Evolutionary conservation across 2,797 vertebrate genomes (phyloP).

Genomic region (Darevskia nairensis): DNA sequence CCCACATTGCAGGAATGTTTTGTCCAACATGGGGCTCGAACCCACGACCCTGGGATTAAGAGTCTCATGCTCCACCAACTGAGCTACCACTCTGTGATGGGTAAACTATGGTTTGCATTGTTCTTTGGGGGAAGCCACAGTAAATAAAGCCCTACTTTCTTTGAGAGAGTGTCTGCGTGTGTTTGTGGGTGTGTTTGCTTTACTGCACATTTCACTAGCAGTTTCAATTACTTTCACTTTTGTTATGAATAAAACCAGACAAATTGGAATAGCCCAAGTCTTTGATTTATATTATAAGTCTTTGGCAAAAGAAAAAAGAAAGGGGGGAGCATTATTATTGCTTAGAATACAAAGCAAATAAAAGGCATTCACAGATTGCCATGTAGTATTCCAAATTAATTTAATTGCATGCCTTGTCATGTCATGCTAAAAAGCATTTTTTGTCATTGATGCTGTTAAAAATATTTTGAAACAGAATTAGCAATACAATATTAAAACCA

Average conservation of each 20-base stretch:
- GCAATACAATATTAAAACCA: not conserved
- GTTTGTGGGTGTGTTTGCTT: not conserved
- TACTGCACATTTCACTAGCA: constrained; percentile 50
- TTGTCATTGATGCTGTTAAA: not conserved
- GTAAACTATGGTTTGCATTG: too few relatives aligned
- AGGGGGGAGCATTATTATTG: constrained; percentile 41
- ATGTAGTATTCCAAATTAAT: constrained; percentile 56
- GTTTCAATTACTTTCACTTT: constrained; percentile 57
- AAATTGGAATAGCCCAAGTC: constrained; percentile 61
- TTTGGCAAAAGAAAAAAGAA: constrained; percentile 40
- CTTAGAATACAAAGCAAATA: constrained; percentile 56
- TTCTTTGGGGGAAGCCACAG: not conserved
- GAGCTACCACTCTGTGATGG: too few relatives aligned
- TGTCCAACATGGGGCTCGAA: too few relatives aligned
- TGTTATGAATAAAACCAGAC: constrained; percentile 64
- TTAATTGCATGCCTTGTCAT: constrained; percentile 48
- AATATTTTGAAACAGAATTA: not conserved
- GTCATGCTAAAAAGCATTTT: constrained; percentile 29
- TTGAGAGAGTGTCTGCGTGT: not conserved
- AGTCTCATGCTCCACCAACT: too few relatives aligned
- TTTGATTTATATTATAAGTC: constrained; percentile 67
- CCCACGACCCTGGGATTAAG: too few relatives aligned
- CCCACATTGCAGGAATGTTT: too few relatives aligned
- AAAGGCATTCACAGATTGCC: not conserved
- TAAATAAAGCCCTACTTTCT: constrained; percentile 46